phyloP scores from a whole-genome alignment of 2,113 vertebrate genomes.

The Pteruthius melanotis region DNA sequence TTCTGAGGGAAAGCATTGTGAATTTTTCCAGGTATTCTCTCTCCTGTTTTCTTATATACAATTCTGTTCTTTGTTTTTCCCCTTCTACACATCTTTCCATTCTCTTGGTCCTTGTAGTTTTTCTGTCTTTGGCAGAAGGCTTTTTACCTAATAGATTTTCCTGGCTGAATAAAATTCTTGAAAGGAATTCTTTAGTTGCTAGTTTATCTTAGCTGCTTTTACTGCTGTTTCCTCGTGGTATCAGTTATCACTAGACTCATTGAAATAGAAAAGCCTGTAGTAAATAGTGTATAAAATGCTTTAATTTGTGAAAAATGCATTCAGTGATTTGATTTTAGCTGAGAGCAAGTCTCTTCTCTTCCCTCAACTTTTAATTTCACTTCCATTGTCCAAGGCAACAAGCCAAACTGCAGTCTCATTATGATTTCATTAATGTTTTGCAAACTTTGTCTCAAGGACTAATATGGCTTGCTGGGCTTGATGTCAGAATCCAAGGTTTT shows the following conservation, averaged over 20 bases:
- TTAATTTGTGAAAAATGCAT: background rate
- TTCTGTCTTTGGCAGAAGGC: background rate
- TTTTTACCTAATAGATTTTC: background rate
- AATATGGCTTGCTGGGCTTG: conserved; percentile 7
- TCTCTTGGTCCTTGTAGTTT: background rate
- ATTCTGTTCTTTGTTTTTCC: background rate
- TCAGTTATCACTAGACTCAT: background rate
- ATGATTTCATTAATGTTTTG: conserved; percentile 60
- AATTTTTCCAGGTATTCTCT: background rate
- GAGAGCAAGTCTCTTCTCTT: conserved; percentile 12
- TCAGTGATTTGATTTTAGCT: background rate
- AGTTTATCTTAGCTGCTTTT: background rate
- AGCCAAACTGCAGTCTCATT: conserved; percentile 64
- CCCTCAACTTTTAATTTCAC: conserved; percentile 17
- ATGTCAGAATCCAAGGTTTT: conserved; percentile 54
- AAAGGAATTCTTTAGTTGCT: background rate
- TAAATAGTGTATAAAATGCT: background rate
- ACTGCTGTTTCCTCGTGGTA: background rate
- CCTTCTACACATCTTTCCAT: background rate
- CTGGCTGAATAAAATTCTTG: background rate
- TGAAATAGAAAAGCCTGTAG: background rate
- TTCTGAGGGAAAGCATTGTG: background rate
- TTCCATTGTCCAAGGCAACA: conserved; percentile 33
- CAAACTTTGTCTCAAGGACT: conserved; percentile 45
- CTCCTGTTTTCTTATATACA: background rate